Conservation (phyloP, 2,888 invertebrate genomes). For the Drosophila buzzatii region DNA sequence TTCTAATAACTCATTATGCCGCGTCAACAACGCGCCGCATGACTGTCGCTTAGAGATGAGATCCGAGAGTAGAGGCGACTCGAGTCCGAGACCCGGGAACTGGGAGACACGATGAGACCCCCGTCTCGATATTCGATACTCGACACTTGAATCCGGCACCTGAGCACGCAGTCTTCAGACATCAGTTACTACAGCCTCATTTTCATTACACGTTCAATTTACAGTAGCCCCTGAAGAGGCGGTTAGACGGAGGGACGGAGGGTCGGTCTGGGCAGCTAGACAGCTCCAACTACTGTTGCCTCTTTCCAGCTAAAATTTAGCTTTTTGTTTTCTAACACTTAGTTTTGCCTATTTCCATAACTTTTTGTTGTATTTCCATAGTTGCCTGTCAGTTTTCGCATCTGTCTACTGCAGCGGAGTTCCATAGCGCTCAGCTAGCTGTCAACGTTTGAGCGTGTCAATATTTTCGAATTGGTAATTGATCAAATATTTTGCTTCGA, state of each 20-base stretch:
- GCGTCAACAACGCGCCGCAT: constrained; percentile 77
- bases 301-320: constrained; percentile 42
- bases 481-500: constrained; percentile 59
- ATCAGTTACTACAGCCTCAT: constrained; percentile 36
- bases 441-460: constrained; percentile 54
- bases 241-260: not conserved
- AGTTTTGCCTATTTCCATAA: constrained; percentile 14
- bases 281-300: constrained; percentile 57
- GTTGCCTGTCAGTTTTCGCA: constrained; percentile 77
- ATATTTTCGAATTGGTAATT: constrained; percentile 63
- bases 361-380: constrained; percentile 63
- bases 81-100: not conserved
- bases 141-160: constrained; percentile 12
- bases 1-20: constrained; percentile 82
- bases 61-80: constrained; percentile 6
- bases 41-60: constrained; percentile 62
- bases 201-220: constrained; percentile 74
- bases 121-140: constrained; percentile 2
- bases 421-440: constrained; percentile 61
- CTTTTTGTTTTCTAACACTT: constrained; percentile 61
- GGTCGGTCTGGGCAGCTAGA: not conserved
- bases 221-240: constrained; percentile 14
- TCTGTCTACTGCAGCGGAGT: constrained; percentile 70
- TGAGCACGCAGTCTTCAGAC: constrained; percentile 30
- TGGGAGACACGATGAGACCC: not conserved